Evolutionary conservation across 2,797 vertebrate genomes (phyloP).

Genomic region (Numenius phaeopus): DNA sequence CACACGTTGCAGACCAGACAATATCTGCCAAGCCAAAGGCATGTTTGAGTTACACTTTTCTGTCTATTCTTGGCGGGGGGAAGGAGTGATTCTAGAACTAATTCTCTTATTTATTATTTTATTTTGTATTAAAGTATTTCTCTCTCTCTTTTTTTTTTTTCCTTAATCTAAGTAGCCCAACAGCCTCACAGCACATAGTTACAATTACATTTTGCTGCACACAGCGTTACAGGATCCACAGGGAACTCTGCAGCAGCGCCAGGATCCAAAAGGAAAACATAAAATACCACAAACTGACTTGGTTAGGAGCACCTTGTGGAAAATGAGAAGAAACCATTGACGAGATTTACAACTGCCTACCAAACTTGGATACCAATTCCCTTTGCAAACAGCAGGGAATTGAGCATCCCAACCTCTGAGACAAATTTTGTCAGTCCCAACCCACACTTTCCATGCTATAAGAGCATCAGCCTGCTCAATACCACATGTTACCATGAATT

Average conservation of each 20-base stretch:
- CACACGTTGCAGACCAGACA: not conserved
- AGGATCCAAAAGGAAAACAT: constrained; percentile 49
- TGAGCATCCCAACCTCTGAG: constrained; percentile 23
- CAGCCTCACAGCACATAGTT: not conserved
- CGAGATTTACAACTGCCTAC: constrained; percentile 56
- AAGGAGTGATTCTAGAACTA: not conserved
- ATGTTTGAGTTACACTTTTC: not conserved
- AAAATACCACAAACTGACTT: constrained; percentile 10
- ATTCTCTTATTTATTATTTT: not conserved
- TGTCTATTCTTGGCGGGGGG: not conserved
- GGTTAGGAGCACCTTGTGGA: constrained; percentile 53
- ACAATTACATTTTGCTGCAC: not conserved
- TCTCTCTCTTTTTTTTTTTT: not conserved
- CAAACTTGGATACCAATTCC: constrained; percentile 9
- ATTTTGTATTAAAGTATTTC: not conserved
- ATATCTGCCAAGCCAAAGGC: not conserved
- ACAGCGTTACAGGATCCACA: not conserved
- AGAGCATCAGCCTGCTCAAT: not conserved
- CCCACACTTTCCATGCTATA: constrained; percentile 7
- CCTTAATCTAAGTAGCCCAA: not conserved
- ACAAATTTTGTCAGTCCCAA: constrained; percentile 14
- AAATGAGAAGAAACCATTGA: constrained; percentile 38
- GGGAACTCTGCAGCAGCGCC: not conserved
- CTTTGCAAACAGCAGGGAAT: constrained; percentile 21
- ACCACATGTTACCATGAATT: not conserved